Conservation (phyloP, 2,888 invertebrate species). For the Monoplex corrugatus region DNA sequence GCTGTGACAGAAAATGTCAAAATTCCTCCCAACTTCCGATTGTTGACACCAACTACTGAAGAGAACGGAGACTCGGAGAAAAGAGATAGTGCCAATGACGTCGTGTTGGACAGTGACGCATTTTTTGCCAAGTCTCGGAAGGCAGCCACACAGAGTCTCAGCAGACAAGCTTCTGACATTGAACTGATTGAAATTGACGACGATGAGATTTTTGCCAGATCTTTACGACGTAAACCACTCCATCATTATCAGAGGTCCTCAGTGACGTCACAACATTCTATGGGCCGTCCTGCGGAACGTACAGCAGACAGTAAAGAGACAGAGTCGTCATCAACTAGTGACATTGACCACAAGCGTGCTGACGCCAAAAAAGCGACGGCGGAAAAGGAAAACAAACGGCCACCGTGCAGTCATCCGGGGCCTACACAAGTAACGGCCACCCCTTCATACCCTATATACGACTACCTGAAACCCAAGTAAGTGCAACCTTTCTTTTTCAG, state of each 20-base stretch:
- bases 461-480: constrained; percentile 5
- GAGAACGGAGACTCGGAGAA: background rate
- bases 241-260: background rate
- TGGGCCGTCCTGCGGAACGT: background rate
- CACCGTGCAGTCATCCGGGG: background rate
- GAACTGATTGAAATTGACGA: background rate
- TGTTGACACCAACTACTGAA: constrained; percentile 31
- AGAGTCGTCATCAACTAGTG: background rate
- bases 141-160: background rate
- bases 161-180: background rate
- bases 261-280: background rate
- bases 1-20: background rate
- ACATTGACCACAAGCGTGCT: background rate
- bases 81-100: background rate
- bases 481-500: background rate
- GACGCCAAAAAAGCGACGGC: background rate
- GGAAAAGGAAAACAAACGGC: background rate
- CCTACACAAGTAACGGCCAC: background rate
- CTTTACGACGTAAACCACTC: constrained; percentile 16
- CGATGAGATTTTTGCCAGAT: background rate
- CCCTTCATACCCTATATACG: constrained; percentile 10
- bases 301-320: background rate
- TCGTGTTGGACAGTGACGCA: background rate
- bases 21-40: background rate
- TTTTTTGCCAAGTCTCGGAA: background rate